A percentile compares a stretch with the other conserved stretches of the same genome.
These are phyloP conservation scores for Myotis yumanensis DNA, from an alignment of 2,113 vertebrate genomes.

Conservation along the genomic window DNA sequence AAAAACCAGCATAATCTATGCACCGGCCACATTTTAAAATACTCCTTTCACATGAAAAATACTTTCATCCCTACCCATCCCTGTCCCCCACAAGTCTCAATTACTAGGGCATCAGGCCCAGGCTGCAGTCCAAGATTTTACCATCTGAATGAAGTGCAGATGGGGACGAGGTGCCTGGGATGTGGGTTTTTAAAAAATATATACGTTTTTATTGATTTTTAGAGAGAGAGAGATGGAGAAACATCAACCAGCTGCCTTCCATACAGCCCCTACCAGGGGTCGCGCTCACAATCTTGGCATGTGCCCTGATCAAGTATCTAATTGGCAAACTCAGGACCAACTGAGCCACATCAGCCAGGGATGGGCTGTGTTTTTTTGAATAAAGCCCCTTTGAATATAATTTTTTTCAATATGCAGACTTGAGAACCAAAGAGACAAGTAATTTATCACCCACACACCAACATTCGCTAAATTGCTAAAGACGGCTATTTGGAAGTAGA, in stretches of 20 bases:
- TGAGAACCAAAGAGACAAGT: background rate
- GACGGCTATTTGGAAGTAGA: background rate
- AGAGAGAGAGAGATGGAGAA: no score
- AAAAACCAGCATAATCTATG: background rate
- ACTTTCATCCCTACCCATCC: background rate
- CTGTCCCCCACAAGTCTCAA: background rate
- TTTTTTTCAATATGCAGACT: background rate
- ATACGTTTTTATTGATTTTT: no score
- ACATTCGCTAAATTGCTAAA: background rate
- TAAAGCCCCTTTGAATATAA: background rate
- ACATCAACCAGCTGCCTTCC: no score
- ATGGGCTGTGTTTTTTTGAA: no score
- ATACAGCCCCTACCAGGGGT: no score
- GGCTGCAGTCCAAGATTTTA: background rate
- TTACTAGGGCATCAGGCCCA: background rate
- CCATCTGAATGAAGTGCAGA: background rate
- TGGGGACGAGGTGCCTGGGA: background rate
- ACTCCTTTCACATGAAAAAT: background rate
- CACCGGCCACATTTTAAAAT: background rate
- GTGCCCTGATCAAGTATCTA: no score
- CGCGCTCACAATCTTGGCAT: no score
- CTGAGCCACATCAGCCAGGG: no score
- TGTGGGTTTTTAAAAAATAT: no score
- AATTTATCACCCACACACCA: background rate
- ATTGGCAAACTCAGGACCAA: background rate